Evolutionary conservation across 2,797 vertebrate species (phyloP).

Genomic region (Rachycentron canadum): DNA sequence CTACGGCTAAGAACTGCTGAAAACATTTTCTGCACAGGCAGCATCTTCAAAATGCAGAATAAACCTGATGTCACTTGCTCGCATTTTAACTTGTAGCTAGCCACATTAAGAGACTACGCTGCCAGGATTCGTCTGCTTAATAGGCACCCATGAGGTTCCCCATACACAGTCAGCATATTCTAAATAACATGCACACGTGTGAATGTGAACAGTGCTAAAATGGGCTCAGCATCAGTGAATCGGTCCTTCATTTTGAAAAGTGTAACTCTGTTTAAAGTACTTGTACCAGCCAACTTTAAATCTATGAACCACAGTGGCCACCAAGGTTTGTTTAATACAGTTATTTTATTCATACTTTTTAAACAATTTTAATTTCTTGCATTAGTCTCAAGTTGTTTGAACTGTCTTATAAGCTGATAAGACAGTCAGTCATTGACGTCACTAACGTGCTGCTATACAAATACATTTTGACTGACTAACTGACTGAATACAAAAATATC

Average conservation of each 20-base stretch:
- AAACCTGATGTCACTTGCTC: constrained; percentile 34
- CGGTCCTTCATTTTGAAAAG: neutral
- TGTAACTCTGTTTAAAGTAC: too few species aligned
- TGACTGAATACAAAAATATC: neutral
- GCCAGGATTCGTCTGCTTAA: constrained; percentile 63
- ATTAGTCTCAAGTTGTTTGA: too few species aligned
- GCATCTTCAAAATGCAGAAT: constrained; percentile 30
- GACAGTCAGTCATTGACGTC: too few species aligned
- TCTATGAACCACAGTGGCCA: too few species aligned
- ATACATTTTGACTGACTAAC: neutral
- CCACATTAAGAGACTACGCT: constrained; percentile 57
- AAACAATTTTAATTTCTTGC: too few species aligned
- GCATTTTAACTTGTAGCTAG: constrained; percentile 28
- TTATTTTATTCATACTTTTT: too few species aligned
- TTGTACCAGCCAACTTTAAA: too few species aligned
- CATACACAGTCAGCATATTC: constrained; percentile 44
- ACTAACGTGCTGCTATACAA: neutral
- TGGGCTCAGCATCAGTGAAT: neutral
- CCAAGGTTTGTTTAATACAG: too few species aligned
- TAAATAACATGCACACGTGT: constrained; percentile 24
- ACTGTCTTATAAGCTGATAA: too few species aligned
- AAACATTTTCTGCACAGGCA: constrained; percentile 34
- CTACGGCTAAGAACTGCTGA: neutral
- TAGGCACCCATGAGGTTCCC: constrained; percentile 48
- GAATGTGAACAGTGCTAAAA: constrained; percentile 2